Percentiles rank a stretch among this genome's conserved stretches.
Conservation (phyloP, 2,113 vertebrate species). For the Perca fluviatilis region DNA sequence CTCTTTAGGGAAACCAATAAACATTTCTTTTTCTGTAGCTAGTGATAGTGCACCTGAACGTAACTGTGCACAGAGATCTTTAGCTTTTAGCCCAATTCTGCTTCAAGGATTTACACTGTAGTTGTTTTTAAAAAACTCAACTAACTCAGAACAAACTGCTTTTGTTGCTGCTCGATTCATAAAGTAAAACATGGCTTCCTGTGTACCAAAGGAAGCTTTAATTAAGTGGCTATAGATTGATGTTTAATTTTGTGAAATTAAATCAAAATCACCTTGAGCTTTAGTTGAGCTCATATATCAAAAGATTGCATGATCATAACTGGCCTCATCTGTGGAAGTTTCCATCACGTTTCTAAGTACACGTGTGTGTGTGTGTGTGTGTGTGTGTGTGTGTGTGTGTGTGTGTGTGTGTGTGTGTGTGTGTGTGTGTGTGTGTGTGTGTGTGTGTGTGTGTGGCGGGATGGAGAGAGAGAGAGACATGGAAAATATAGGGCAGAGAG, state of each 20-base stretch:
- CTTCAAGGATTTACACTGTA: not conserved
- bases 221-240: not conserved
- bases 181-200: too few species aligned
- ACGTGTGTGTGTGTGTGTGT: conserved; percentile 24
- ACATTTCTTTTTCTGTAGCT: not conserved
- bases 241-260: not conserved
- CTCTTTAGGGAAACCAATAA: not conserved
- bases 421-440: conserved; percentile 14
- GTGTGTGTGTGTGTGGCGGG: not conserved
- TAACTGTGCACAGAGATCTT: not conserved
- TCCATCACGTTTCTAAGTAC: conserved; percentile 43
- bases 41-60: not conserved
- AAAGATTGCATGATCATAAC: conserved; percentile 33
- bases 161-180: not conserved
- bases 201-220: not conserved
- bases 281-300: conserved; percentile 27
- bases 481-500: conserved; percentile 59
- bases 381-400: conserved; percentile 13
- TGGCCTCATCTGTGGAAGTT: conserved; percentile 59
- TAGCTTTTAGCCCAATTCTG: not conserved
- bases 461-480: conserved; percentile 27
- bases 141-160: not conserved
- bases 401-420: conserved; percentile 12
- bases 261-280: conserved; percentile 1
- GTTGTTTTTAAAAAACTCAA: not conserved